A percentile compares a stretch with the other conserved stretches of the same genome.
Evolutionary conservation across 2,888 invertebrate species (phyloP).

Genomic region (Tipula vernalis): DNA sequence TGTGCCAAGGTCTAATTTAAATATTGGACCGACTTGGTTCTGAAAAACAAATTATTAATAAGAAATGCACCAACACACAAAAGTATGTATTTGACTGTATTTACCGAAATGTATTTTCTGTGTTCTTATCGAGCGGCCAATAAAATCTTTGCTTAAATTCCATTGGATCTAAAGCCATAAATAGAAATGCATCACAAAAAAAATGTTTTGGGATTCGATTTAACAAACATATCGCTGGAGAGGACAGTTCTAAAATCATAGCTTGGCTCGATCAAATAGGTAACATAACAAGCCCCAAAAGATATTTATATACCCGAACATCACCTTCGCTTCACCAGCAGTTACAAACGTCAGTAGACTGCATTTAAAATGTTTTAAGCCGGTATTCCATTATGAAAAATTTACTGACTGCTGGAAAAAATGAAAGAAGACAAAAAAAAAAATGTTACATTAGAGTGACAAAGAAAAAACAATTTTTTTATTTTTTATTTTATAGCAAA

Average conservation of each 20-base stretch:
- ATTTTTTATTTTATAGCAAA: no score
- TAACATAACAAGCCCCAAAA: neutral
- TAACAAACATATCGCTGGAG: conserved; percentile 32
- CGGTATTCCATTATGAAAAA: no score
- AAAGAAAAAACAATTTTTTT: no score
- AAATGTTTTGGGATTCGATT: conserved; percentile 31
- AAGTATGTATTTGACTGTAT: neutral
- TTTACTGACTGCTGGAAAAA: no score
- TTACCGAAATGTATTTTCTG: conserved; percentile 27
- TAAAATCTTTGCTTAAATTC: conserved; percentile 34
- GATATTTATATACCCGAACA: neutral
- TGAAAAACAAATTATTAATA: conserved; percentile 13
- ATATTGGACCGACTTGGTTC: conserved; percentile 30
- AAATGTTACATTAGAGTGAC: no score
- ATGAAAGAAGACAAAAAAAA: no score
- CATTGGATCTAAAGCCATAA: conserved; percentile 27
- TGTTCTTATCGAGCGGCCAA: conserved; percentile 33
- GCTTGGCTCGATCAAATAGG: neutral
- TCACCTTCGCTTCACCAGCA: no score
- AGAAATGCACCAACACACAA: neutral
- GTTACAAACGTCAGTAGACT: no score
- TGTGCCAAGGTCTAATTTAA: conserved; percentile 27
- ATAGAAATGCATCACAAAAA: conserved; percentile 31
- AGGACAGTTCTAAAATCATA: conserved; percentile 8
- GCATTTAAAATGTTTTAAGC: no score